Evolutionary conservation across 2,888 invertebrate species (phyloP), one percentile per base, ranked within the genome.

Genomic region (Xanthia togata): DNA sequence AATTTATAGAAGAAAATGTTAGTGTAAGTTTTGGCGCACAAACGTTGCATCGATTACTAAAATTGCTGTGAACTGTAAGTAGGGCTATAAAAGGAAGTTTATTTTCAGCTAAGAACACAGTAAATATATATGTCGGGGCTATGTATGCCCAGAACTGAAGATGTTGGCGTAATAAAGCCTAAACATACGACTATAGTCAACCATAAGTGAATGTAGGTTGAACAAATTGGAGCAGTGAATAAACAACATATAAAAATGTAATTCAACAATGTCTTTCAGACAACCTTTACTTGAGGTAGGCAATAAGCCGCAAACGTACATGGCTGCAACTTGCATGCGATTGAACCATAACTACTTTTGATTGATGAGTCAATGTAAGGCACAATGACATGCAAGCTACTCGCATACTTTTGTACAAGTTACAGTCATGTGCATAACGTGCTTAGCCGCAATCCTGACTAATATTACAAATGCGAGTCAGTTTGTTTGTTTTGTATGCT

Each of bases 151-250:
- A 59, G 17, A 68, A 59, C n/a, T 4, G 35, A 62, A 83, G 60
- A 63, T 67, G n/a, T 41, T 44, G 14, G 20, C n/a, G 26, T 26
- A 57, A 50, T 77, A 50, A 59, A 78, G 35, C 26, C 50, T 38
- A 70, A 62, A 57, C 60, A 63, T 62, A 73, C 81, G 44, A 35
- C n/a, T 44, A 44, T 14, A n/a, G 64, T 35, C 26, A 53, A 64
- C 53, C 20, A 35, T 60, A 55, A 73, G 50, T 70, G 50, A 44
- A 67, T 81, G 84, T 82, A 70, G 85, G 85, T 68, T 81, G 76
- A 81, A 60, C 41, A 69, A 84, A 84, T 71, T 60, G 70, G 67
- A 64, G 14, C 67, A 80, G 14, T 23, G 31, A 11, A 57, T 23
- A 17, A n/a, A 8, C 14, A 44, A 14, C 44, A 44, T 44, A 14